Evolutionary conservation across 2,888 invertebrate genomes (phyloP).

Genomic region (Eupithecia inturbata): DNA sequence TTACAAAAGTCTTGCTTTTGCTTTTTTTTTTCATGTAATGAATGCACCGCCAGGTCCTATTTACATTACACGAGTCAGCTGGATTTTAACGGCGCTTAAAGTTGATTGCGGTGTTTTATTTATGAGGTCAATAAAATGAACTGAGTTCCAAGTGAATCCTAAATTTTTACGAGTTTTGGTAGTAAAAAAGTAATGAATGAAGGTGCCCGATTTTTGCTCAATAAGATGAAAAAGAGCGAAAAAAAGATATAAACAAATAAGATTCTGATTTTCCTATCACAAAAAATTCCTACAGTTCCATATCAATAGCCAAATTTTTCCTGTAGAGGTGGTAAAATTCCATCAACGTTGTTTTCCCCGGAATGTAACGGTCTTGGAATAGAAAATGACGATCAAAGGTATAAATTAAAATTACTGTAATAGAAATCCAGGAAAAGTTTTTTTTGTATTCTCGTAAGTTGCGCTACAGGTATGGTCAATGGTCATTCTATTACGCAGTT

Average conservation of each 20-base stretch:
- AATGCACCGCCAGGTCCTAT: conserved; percentile 29
- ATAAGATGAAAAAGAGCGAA: no score
- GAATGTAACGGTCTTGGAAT: neutral
- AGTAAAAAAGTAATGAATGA: conserved; percentile 15
- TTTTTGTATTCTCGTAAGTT: neutral
- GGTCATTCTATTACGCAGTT: neutral
- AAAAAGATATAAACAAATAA: no score
- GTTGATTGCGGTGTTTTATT: conserved; percentile 40
- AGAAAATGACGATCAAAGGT: neutral
- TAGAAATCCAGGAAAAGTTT: neutral
- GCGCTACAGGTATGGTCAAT: neutral
- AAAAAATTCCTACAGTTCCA: neutral
- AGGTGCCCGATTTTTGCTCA: neutral
- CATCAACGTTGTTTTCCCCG: neutral
- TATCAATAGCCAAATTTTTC: neutral
- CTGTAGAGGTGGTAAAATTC: neutral
- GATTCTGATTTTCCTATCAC: neutral
- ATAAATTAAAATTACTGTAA: neutral
- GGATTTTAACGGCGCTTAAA: conserved; percentile 36
- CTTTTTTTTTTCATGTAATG: conserved; percentile 14
- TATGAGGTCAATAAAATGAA: conserved; percentile 39
- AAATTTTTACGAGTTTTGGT: conserved; percentile 29
- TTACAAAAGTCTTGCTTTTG: neutral
- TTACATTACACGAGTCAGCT: conserved; percentile 35
- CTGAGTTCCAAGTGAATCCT: conserved; percentile 33